Evolutionary conservation across 2,113 vertebrate genomes (phyloP).

Genomic region (Clarias batrachus): DNA sequence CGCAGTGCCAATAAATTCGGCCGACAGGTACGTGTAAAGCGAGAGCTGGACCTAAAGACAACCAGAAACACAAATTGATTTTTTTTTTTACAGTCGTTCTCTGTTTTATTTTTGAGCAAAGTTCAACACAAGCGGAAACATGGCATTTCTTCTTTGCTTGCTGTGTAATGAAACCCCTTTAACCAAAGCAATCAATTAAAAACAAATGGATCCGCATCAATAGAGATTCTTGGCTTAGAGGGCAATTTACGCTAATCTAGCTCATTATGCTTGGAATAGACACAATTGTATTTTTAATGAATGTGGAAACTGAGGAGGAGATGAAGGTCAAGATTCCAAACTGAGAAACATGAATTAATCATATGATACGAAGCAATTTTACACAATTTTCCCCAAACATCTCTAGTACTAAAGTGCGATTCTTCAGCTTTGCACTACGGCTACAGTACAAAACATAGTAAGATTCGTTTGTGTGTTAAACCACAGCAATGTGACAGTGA

Average conservation of each 20-base stretch:
- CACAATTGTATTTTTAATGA: not conserved
- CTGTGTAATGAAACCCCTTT: not conserved
- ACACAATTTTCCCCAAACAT: not conserved
- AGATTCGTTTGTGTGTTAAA: not conserved
- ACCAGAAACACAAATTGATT: constrained; percentile 33
- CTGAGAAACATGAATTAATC: not conserved
- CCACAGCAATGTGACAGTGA: not conserved
- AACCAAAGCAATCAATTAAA: not conserved
- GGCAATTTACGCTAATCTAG: not conserved
- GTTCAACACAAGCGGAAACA: not conserved
- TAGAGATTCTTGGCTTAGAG: not conserved
- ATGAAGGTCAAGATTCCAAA: not conserved
- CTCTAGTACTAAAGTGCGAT: not conserved
- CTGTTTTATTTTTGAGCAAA: not conserved
- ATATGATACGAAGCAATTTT: not conserved
- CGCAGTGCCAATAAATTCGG: constrained; percentile 94
- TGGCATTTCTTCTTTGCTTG: not conserved
- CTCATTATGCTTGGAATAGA: not conserved
- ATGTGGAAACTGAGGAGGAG: not conserved
- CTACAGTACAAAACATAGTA: not conserved
- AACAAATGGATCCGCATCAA: not conserved
- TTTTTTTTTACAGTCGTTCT: not conserved
- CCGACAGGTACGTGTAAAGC: constrained; percentile 91
- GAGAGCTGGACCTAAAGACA: constrained; percentile 85
- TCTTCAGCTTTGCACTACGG: not conserved